Percentiles rank a stretch among this genome's conserved stretches.
Evolutionary conservation across 2,888 invertebrate genomes (phyloP).

Genomic region (Alentia gelatinosa): DNA sequence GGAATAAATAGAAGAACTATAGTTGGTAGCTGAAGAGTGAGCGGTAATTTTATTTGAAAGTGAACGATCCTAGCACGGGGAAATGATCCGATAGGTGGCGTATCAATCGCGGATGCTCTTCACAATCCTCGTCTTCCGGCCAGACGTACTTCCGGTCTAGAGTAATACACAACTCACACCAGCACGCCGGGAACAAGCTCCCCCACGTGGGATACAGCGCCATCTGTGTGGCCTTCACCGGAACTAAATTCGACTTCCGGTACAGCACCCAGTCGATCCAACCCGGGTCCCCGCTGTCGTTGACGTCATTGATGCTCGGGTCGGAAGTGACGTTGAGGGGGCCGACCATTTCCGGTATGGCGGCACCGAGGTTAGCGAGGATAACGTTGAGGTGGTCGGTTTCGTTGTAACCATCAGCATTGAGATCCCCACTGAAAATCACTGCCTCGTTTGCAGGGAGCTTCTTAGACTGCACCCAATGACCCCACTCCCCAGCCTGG

Average conservation of each 20-base stretch:
- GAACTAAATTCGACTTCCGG: slow-evolving; percentile 4
- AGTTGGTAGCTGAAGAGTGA: too few relatives aligned
- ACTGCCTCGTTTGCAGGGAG: slow-evolving; percentile 52
- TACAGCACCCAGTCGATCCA: slow-evolving; percentile 60
- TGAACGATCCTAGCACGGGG: slow-evolving; percentile 58
- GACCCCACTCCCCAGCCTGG: slow-evolving; percentile 50
- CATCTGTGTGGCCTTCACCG: slow-evolving; percentile 30
- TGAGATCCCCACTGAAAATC: slow-evolving; percentile 58
- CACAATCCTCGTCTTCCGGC: slow-evolving; percentile 33
- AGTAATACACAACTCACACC: slow-evolving; percentile 57
- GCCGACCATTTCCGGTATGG: slow-evolving; percentile 49
- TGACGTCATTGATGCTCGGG: slow-evolving; percentile 57
- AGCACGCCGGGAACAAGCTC: slow-evolving; percentile 52
- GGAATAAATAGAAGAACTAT: too few relatives aligned
- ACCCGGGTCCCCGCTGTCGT: slow-evolving; percentile 23
- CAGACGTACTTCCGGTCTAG: neutral
- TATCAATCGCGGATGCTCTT: neutral
- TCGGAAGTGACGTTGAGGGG: slow-evolving; percentile 54
- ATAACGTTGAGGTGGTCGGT: neutral
- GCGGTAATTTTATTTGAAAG: neutral
- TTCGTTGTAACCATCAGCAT: slow-evolving; percentile 52
- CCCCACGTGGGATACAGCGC: slow-evolving; percentile 52
- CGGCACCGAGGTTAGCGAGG: slow-evolving; percentile 40
- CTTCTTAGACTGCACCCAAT: slow-evolving; percentile 41
- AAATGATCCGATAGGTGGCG: slow-evolving; percentile 59